Evolutionary conservation across 2,797 vertebrate genomes (phyloP), one percentile per base, ranked within the genome.

Genomic region (Acrossocheilus fasciatus): DNA sequence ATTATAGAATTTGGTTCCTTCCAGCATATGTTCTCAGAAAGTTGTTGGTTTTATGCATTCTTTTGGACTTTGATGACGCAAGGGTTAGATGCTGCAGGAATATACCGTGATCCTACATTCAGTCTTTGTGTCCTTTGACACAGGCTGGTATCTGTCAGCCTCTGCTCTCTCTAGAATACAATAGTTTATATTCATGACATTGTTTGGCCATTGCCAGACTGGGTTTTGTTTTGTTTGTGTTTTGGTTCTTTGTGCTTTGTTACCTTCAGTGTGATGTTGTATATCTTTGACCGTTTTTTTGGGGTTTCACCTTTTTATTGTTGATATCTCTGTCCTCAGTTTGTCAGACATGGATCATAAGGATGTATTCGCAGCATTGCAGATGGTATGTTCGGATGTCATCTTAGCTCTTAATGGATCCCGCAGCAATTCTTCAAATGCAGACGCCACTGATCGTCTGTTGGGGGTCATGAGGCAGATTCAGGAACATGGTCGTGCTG

Each of bases 301-400:
- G 2, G 59, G 45, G 59, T 64, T 50, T 26, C 45, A 20, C 14
- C 11, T 54, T 83, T 17, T 82, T 12, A 77, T 30, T 39, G 30
- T 36, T 52, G 30, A 45, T n/a, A 12, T 81, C 75, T 80, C 81
- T 62, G 17, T 47, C 30, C 77, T 80, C 91, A 85, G 69, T 90
- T 86, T 82, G 76, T 82, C 89, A 86, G 90, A 90, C 45, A 96
- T 96, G 95, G 95, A 95, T 39, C 69, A 90, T 68, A 87, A 86
- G 83, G 77, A 84, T 50, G 91, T 94, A 75, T 96, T 96, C 9
- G 68, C 87, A 23, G 77, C 93, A 41, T 87, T 96, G 91, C 92
- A 95, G 18, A 86, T 76, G 0, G 92, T 92, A 6, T 95, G 95
- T 52, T 89, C 92, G 1, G 93, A 95, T 30, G 92, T 88, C 88